Base-by-base conservation (phyloP, 2,888 invertebrate species). In the Trypoxylon attenuatum region DNA sequence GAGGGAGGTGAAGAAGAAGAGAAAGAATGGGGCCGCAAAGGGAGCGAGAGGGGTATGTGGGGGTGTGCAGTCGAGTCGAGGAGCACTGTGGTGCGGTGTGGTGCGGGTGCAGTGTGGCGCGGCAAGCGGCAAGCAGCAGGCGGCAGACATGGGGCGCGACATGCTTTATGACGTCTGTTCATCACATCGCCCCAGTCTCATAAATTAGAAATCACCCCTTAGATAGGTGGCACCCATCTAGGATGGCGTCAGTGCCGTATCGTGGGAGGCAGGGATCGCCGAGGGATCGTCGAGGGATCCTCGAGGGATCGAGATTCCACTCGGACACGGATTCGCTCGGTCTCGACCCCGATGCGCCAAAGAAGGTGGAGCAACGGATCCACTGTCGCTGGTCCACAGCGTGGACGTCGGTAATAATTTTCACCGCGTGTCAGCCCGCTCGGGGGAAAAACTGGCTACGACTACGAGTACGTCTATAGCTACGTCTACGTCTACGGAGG, bases 111-210 rank as follows among this genome's bases (percentile, higher is more conserved):
- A n/a, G 33, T 33, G 64, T 22, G 50, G 54, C 54, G 71, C 73
- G 70, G 70, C 75, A 70, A 73, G 73, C 55, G 71, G 73, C 74
- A 73, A 64, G 70, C 73, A 76, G 81, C 81, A 80, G 81, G 82
- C 79, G 79, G 80, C 81, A 81, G 82, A 82, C 81, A 81, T 82
- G 82, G 80, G 81, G 81, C 79, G 84, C 84, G 85, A 84, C 86
- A 85, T 87, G 87, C 85, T 87, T 87, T 87, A 87, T 87, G 87
- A 87, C 87, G 87, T 87, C 87, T 87, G 87, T 87, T 87, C 87
- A 87, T 87, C 87, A 87, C 87, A 84, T 86, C 84, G 82, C 86
- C 85, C 86, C 83, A 83, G 82, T 78, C 83, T 87, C 87, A 87
- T 87, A 87, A 87, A 87, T 87, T 87, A 87, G 84, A 86, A 87